phyloP scores from a whole-genome alignment of 2,113 vertebrate genomes.

The Malaclemys terrapin region DNA sequence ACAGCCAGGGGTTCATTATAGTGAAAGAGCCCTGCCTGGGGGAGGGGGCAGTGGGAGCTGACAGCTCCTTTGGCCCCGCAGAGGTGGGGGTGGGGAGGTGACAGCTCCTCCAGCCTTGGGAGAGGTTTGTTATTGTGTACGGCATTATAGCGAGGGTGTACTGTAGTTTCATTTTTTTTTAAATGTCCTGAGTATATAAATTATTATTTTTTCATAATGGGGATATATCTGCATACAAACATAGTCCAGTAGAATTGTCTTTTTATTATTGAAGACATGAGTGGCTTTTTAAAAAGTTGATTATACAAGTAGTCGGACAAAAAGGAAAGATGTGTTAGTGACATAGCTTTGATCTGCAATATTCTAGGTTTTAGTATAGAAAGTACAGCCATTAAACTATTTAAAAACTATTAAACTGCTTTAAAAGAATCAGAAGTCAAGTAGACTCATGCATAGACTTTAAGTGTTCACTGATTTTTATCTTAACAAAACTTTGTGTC shows the following conservation, averaged over 20 bases:
- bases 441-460: background rate
- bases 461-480: background rate
- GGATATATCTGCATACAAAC: background rate
- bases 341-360: background rate
- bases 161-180: background rate
- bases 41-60: too few species aligned
- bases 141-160: background rate
- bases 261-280: background rate
- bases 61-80: too few species aligned
- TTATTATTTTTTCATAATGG: background rate
- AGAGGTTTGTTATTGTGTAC: background rate
- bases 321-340: background rate
- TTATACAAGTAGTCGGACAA: background rate
- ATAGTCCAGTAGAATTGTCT: background rate
- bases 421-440: background rate
- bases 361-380: background rate
- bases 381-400: background rate
- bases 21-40: too few species aligned
- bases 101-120: too few species aligned
- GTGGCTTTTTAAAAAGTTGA: background rate
- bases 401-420: background rate
- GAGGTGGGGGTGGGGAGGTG: too few species aligned
- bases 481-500: background rate
- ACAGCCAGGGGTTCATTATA: too few species aligned
- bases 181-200: background rate